Evolutionary conservation across 2,797 vertebrate genomes (phyloP).

Genomic region (Intellagama lesueurii): DNA sequence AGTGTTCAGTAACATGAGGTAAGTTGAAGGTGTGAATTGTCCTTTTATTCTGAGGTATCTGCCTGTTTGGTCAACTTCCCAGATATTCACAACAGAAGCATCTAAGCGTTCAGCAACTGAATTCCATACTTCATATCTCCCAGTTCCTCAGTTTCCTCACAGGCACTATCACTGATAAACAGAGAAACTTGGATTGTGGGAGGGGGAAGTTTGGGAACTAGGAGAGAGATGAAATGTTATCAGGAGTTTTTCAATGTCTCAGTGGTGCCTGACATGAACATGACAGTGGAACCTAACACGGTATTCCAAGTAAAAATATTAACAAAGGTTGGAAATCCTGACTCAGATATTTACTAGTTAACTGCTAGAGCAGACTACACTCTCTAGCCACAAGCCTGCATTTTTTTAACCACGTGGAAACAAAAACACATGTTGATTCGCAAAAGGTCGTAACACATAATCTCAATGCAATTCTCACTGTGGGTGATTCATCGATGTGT

Average conservation of each 20-base stretch:
- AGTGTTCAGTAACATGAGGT: too few relatives aligned
- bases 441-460: conserved; percentile 19
- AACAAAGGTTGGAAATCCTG: conserved; percentile 20
- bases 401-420: background rate
- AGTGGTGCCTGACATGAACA: background rate
- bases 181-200: too few relatives aligned
- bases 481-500: conserved; percentile 9
- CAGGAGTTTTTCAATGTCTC: too few relatives aligned
- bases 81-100: too few relatives aligned
- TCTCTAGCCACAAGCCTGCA: background rate
- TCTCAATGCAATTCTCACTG: conserved; percentile 16
- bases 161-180: background rate
- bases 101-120: too few relatives aligned
- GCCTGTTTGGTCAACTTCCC: too few relatives aligned
- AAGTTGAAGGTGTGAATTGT: too few relatives aligned
- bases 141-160: too few relatives aligned
- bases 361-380: conserved; percentile 8
- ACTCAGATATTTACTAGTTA: background rate
- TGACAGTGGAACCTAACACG: background rate
- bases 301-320: background rate
- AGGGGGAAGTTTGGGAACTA: too few relatives aligned
- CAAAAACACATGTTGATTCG: background rate
- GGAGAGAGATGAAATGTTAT: too few relatives aligned
- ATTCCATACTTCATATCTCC: too few relatives aligned
- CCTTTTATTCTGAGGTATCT: too few relatives aligned